These are phyloP conservation scores for Eumacrocentrus americanus DNA, from an alignment of 2,888 invertebrate species.

Conservation along the genomic window DNA sequence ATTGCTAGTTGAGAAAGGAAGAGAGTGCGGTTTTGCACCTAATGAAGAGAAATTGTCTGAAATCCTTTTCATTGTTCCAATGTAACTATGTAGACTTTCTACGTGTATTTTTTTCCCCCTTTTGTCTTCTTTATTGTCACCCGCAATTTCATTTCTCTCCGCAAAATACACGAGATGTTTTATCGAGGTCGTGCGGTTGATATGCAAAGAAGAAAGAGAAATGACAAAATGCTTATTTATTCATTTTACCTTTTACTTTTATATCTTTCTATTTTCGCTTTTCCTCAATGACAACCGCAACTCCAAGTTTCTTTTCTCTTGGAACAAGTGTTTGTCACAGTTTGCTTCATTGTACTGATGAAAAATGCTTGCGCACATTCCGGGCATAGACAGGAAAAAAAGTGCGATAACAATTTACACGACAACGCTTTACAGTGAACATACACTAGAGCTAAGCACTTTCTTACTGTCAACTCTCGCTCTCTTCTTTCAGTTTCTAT, in stretches of 20 bases:
- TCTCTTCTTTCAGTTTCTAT: too few relatives aligned
- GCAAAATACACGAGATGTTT: too few relatives aligned
- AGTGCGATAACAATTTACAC: constrained; percentile 4
- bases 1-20: neutral
- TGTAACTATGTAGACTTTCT: neutral
- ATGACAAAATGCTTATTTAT: too few relatives aligned
- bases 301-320: neutral
- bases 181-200: too few relatives aligned
- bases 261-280: neutral
- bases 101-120: neutral
- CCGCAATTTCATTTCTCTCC: neutral
- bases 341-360: neutral
- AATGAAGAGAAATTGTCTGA: constrained; percentile 12
- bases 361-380: neutral
- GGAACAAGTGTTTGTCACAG: neutral
- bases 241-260: neutral
- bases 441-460: neutral
- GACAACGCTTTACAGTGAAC: neutral
- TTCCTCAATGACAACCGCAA: neutral
- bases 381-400: constrained; percentile 2
- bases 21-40: neutral
- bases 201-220: too few relatives aligned
- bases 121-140: neutral
- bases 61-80: neutral
- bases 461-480: constrained; percentile 2